Percentiles rank a stretch among this genome's conserved stretches.
Conservation (phyloP, 1,140 invertebrate species). For the Thaumetopoea pityocampa region DNA sequence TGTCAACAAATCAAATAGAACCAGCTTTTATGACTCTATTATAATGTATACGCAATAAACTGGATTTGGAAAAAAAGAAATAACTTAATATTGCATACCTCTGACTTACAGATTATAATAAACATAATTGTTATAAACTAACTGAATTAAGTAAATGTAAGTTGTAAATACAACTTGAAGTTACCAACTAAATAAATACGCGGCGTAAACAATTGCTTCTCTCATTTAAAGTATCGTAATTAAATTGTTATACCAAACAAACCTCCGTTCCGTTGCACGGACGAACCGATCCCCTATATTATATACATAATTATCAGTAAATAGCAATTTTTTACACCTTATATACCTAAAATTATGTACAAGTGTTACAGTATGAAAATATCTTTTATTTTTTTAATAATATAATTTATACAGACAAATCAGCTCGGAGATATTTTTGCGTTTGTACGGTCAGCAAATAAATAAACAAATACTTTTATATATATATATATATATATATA, state of each 20-base stretch:
- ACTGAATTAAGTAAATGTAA: conserved; percentile 22
- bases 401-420: too few relatives aligned
- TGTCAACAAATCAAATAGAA: too few relatives aligned
- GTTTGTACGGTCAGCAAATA: too few relatives aligned
- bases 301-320: conserved; percentile 26
- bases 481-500: too few relatives aligned
- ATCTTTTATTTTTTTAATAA: too few relatives aligned
- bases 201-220: conserved; percentile 42
- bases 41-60: too few relatives aligned
- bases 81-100: too few relatives aligned
- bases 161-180: conserved; percentile 20
- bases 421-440: too few relatives aligned
- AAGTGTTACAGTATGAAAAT: conserved; percentile 41
- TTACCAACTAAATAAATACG: conserved; percentile 46
- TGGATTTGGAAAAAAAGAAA: too few relatives aligned
- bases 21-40: too few relatives aligned
- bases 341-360: conserved; percentile 53
- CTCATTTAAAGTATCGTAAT: conserved; percentile 20
- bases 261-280: conserved; percentile 43
- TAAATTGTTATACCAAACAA: conserved; percentile 18
- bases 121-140: conserved; percentile 12
- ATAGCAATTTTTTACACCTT: conserved; percentile 53
- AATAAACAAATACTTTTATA: too few relatives aligned
- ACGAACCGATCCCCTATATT: conserved; percentile 16
- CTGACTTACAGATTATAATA: conserved; percentile 15